A percentile compares a stretch with the other conserved stretches of the same genome.
phyloP scores from a whole-genome alignment of 2,113 vertebrate species.

The Illadopsis cleaveri region DNA sequence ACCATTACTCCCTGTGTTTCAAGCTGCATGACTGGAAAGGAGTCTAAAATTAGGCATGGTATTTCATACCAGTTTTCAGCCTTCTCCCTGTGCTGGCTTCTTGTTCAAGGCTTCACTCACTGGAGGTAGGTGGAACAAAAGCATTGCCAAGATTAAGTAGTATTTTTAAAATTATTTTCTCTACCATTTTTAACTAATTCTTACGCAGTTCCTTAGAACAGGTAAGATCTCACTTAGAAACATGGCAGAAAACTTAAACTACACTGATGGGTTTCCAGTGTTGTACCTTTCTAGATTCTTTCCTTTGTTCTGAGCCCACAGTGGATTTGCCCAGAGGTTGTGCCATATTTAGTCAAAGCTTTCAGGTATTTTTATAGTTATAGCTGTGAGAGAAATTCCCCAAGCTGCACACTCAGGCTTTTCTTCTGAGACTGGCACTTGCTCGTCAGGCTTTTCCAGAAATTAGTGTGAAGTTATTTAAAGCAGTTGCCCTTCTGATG shows the following conservation, averaged over 20 bases:
- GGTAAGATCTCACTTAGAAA: not conserved
- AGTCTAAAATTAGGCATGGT: not conserved
- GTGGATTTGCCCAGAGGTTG: not conserved
- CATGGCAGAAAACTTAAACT: not conserved
- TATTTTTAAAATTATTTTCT: not conserved
- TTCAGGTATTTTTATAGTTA: not conserved
- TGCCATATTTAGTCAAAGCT: not conserved
- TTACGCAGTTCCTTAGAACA: not conserved
- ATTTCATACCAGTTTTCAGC: not conserved
- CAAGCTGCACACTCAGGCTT: not conserved
- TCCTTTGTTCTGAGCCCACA: not conserved
- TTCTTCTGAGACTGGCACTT: not conserved
- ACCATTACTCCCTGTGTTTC: not conserved
- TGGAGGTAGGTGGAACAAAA: not conserved
- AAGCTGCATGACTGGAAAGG: not conserved
- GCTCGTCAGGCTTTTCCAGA: not conserved
- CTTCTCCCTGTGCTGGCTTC: not conserved
- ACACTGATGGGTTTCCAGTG: not conserved
- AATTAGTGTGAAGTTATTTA: conserved; percentile 47
- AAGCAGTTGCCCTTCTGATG: conserved; percentile 26
- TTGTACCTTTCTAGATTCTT: not conserved
- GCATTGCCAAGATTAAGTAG: not conserved
- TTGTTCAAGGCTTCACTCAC: not conserved
- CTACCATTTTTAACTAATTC: not conserved
- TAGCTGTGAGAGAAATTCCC: not conserved